phyloP scores from a whole-genome alignment of 1,140 invertebrate genomes.

The Conus ventricosus region DNA sequence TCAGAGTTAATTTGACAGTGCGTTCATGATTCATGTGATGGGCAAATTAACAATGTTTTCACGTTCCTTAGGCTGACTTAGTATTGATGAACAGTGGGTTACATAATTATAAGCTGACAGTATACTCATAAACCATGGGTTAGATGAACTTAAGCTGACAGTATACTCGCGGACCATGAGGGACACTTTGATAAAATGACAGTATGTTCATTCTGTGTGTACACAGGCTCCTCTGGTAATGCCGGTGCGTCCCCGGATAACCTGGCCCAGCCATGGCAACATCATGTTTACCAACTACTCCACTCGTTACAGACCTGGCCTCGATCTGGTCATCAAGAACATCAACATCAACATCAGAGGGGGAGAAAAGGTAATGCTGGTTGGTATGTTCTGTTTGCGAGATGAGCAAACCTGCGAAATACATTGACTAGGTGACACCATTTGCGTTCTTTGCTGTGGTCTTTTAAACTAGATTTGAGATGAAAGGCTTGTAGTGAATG shows the following conservation, averaged over 20 bases:
- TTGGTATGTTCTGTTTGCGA: neutral
- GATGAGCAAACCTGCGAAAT: neutral
- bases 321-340: constrained; percentile 66
- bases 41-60: too few species aligned
- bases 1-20: too few species aligned
- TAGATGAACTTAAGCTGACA: too few species aligned
- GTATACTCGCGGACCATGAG: too few species aligned
- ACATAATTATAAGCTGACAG: too few species aligned
- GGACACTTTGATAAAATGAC: too few species aligned
- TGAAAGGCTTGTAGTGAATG: too few species aligned
- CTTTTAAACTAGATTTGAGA: neutral
- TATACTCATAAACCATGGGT: too few species aligned
- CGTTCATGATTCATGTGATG: too few species aligned
- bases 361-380: constrained; percentile 75
- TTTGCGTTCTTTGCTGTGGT: neutral
- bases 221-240: constrained; percentile 32
- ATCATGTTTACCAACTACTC: constrained; percentile 59
- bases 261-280: constrained; percentile 60
- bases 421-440: neutral
- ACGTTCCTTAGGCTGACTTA: too few species aligned
- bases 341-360: constrained; percentile 60
- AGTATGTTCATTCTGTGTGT: too few species aligned
- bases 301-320: constrained; percentile 64
- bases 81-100: too few species aligned
- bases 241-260: constrained; percentile 16